A percentile compares a stretch with the other conserved stretches of the same genome.
Evolutionary conservation across 2,113 vertebrate species (phyloP).

Genomic region (Cephalophus harveyi): DNA sequence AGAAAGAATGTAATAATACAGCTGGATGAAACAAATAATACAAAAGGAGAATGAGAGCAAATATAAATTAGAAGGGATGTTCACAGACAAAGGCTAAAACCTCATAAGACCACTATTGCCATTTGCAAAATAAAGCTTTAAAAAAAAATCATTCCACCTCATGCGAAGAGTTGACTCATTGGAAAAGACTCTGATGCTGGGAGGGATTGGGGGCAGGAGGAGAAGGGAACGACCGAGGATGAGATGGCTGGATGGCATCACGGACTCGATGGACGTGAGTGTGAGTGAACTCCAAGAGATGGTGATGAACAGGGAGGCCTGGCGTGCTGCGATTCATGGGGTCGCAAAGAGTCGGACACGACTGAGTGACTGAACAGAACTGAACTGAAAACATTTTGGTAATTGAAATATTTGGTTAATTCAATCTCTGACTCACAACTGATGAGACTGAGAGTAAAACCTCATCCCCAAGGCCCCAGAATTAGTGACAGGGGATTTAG

Average conservation of each 20-base stretch:
- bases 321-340: no score
- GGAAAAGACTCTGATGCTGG: no score
- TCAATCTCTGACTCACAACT: not conserved
- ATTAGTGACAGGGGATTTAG: fast-evolving
- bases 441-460: not conserved
- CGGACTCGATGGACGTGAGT: no score
- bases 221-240: no score
- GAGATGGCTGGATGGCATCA: no score
- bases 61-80: not conserved
- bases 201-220: no score
- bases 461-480: not conserved
- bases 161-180: no score
- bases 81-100: not conserved
- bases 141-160: not conserved
- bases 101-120: not conserved
- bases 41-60: not conserved
- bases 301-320: no score
- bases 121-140: not conserved
- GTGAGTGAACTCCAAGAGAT: no score
- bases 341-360: no score
- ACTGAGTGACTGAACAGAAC: no score
- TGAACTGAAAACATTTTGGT: not conserved
- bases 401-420: not conserved
- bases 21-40: not conserved
- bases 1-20: not conserved